These are phyloP conservation scores for Pseudachorutes palmiensis DNA, from an alignment of 1,140 invertebrate genomes.

Conservation along the genomic window DNA sequence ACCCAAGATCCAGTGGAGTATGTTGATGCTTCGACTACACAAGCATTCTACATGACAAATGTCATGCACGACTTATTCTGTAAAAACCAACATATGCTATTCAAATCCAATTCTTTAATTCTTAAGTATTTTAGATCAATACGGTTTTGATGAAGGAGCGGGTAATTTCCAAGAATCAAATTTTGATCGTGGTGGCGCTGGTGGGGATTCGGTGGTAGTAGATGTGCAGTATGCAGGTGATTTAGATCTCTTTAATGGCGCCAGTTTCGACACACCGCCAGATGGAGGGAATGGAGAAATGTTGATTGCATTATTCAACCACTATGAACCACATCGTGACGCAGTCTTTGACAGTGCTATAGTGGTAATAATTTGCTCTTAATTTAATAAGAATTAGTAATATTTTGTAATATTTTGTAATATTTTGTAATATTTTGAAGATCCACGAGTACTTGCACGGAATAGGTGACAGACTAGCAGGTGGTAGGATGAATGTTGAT, in stretches of 20 bases:
- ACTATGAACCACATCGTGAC: background rate
- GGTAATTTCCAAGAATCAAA: background rate
- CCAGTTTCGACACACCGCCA: background rate
- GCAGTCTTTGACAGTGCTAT: background rate
- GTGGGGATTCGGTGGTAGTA: background rate
- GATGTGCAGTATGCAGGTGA: background rate
- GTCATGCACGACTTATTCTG: slow-evolving; percentile 13
- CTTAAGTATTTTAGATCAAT: background rate
- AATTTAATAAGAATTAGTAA: too few species aligned
- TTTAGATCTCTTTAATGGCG: background rate
- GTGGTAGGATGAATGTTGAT: too few species aligned
- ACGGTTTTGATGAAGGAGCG: background rate
- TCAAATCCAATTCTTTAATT: background rate
- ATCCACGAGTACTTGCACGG: too few species aligned
- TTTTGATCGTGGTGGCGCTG: background rate
- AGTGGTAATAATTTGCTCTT: too few species aligned
- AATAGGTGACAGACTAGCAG: too few species aligned
- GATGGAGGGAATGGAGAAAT: background rate
- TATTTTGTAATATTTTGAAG: too few species aligned
- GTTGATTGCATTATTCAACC: background rate
- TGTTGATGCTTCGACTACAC: background rate
- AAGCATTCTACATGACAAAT: slow-evolving; percentile 10
- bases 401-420: too few species aligned
- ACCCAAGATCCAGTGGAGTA: background rate
- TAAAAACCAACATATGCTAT: background rate